Conservation (phyloP, 2,888 invertebrate genomes). For the Hedya salicella region DNA sequence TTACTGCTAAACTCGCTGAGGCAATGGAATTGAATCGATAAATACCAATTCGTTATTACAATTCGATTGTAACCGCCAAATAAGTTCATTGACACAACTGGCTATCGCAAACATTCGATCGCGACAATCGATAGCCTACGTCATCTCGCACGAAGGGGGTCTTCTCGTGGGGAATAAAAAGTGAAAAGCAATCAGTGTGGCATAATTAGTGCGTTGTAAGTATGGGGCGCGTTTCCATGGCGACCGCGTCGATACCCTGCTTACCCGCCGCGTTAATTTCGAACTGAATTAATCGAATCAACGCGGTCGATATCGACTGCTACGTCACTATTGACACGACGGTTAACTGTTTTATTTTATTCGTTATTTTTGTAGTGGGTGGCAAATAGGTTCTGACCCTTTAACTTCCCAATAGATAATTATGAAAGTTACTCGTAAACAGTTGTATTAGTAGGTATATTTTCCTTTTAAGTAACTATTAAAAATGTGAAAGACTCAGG, state of each 20-base stretch:
- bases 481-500: too few species aligned
- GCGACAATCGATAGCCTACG: conserved; percentile 62
- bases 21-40: not conserved
- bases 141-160: conserved; percentile 67
- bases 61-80: conserved; percentile 18
- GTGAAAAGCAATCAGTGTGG: conserved; percentile 85
- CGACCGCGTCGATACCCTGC: conserved; percentile 78
- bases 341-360: conserved; percentile 25
- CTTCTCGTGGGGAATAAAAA: conserved; percentile 82
- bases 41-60: not conserved
- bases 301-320: conserved; percentile 73
- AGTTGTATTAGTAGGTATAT: too few species aligned
- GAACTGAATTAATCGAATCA: conserved; percentile 82
- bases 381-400: not conserved
- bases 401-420: not conserved
- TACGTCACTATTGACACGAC: conserved; percentile 43
- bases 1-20: not conserved
- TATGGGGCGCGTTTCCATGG: conserved; percentile 82
- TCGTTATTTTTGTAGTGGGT: conserved; percentile 10
- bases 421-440: too few species aligned
- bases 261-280: conserved; percentile 82
- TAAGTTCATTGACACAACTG: conserved; percentile 31
- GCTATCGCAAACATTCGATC: conserved; percentile 29
- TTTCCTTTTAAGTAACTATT: too few species aligned
- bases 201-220: conserved; percentile 84